Conservation (phyloP, 2,888 invertebrate species). For the Hirtodrosophila alboralis region DNA sequence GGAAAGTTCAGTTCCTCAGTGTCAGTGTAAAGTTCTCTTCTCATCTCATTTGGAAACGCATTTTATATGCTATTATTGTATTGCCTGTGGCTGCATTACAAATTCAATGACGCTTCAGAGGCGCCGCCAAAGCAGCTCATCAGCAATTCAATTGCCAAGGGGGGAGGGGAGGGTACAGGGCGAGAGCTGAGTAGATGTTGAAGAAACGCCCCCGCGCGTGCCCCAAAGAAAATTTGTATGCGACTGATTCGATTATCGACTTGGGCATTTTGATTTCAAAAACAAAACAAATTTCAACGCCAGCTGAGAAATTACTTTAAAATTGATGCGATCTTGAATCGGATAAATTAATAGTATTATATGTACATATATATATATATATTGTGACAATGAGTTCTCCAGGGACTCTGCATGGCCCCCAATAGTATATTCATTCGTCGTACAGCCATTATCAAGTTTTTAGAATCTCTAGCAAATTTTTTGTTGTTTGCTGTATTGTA, state of each 20-base stretch:
- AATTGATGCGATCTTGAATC: conserved; percentile 41
- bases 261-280: conserved; percentile 41
- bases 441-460: conserved; percentile 27
- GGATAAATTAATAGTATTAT: too few relatives aligned
- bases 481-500: conserved; percentile 16
- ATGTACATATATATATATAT: too few relatives aligned
- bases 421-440: conserved; percentile 19
- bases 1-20: conserved; percentile 32
- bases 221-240: conserved; percentile 57
- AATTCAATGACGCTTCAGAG: conserved; percentile 70
- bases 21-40: too few relatives aligned
- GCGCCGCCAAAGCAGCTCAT: conserved; percentile 67
- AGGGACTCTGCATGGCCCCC: conserved; percentile 11
- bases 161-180: conserved; percentile 17
- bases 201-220: conserved; percentile 26
- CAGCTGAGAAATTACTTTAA: conserved; percentile 20
- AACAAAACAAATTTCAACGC: conserved; percentile 25
- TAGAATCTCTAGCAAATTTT: conserved; percentile 27
- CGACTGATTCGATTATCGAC: conserved; percentile 57
- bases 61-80: conserved; percentile 72
- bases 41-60: conserved; percentile 46
- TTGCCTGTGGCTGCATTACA: conserved; percentile 69
- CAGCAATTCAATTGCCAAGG: conserved; percentile 76
- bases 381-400: conserved; percentile 3
- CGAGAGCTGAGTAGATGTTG: conserved; percentile 7